Conservation (phyloP, 2,888 invertebrate species). For the Xanthia icteritia region DNA sequence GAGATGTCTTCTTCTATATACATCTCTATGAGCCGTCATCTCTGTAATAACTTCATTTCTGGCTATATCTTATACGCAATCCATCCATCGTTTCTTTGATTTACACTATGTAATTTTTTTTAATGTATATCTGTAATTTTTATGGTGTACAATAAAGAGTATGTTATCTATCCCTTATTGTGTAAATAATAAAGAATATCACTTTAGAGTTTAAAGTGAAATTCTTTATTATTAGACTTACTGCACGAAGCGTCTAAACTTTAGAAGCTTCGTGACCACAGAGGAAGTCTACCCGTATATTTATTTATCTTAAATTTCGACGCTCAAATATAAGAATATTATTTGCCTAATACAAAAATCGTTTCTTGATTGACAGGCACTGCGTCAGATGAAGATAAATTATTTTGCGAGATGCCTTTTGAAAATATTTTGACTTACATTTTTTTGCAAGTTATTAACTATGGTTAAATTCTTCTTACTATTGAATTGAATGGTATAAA, state of each 20-base stretch:
- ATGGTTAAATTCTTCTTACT: constrained; percentile 1
- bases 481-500: constrained; percentile 19
- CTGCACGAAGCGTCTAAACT: too few species aligned
- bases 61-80: not conserved
- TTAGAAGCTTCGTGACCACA: not conserved
- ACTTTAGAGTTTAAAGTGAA: too few species aligned
- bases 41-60: not conserved
- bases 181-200: not conserved
- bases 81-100: not conserved
- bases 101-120: too few species aligned
- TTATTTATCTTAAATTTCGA: constrained; percentile 47
- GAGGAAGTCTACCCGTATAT: constrained; percentile 28
- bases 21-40: not conserved
- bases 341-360: constrained; percentile 40
- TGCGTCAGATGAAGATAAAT: constrained; percentile 51
- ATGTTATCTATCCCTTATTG: too few species aligned
- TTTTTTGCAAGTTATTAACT: constrained; percentile 35
- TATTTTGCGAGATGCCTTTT: constrained; percentile 34
- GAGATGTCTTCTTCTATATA: not conserved
- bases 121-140: too few species aligned
- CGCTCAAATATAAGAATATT: constrained; percentile 27
- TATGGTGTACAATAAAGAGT: too few species aligned
- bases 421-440: constrained; percentile 59
- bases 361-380: constrained; percentile 55
- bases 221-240: too few species aligned